Conservation (phyloP, 2,888 invertebrate genomes). For the Dicyrtoma fusca region DNA sequence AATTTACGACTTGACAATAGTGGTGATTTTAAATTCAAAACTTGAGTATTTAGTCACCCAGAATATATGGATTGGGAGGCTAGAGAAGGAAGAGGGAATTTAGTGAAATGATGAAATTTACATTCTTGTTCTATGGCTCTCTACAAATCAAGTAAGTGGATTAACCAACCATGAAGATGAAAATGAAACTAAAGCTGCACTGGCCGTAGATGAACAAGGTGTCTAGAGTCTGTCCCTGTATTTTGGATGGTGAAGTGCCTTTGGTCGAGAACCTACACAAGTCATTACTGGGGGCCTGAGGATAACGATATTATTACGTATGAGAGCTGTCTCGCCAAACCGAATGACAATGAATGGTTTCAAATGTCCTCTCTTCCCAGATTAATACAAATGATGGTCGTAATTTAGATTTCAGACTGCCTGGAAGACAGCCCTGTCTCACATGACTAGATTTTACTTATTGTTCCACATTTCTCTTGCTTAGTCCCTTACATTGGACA, state of each 20-base stretch:
- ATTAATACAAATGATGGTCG: conserved; percentile 43
- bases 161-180: conserved; percentile 19
- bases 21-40: no score
- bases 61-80: neutral
- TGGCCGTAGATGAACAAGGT: no score
- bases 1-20: no score
- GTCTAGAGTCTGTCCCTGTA: no score
- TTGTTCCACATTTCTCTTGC: conserved; percentile 15
- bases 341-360: conserved; percentile 41
- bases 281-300: neutral
- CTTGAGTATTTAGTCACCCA: neutral
- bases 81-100: neutral
- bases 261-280: no score
- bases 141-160: conserved; percentile 13
- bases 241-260: no score
- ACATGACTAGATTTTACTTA: conserved; percentile 23
- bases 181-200: neutral
- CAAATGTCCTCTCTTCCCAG: conserved; percentile 32
- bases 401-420: conserved; percentile 32
- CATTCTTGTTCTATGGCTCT: conserved; percentile 4
- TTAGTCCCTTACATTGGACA: neutral
- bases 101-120: conserved; percentile 12
- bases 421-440: conserved; percentile 14
- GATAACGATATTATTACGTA: neutral
- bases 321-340: conserved; percentile 21